Percentiles rank a stretch among this genome's conserved stretches.
phyloP scores from a whole-genome alignment of 2,888 invertebrate genomes.

The Lysandra coridon region DNA sequence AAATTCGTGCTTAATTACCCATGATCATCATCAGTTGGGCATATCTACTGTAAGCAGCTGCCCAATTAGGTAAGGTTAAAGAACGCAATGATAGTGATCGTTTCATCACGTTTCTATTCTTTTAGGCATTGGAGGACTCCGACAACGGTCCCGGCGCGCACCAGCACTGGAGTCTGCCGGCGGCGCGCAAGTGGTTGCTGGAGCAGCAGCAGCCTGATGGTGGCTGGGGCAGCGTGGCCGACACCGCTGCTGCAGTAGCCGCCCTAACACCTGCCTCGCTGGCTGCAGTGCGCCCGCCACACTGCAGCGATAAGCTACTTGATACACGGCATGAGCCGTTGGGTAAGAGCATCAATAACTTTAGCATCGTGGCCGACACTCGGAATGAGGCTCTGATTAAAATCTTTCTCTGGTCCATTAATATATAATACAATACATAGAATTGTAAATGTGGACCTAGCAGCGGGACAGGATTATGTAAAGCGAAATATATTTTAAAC shows the following conservation, averaged over 20 bases:
- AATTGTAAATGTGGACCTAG: too few relatives aligned
- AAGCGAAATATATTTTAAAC: too few relatives aligned
- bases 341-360: slow-evolving; percentile 53
- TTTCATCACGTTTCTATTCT: background rate
- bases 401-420: too few relatives aligned
- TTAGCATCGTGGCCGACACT: too few relatives aligned
- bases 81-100: background rate
- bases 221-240: slow-evolving; percentile 87
- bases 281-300: slow-evolving; percentile 83
- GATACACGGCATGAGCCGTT: slow-evolving; percentile 74
- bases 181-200: slow-evolving; percentile 87
- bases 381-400: too few relatives aligned
- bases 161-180: slow-evolving; percentile 88
- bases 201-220: slow-evolving; percentile 88
- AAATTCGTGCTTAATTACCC: too few relatives aligned
- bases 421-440: too few relatives aligned
- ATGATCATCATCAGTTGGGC: too few relatives aligned
- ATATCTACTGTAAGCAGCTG: background rate
- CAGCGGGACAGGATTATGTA: too few relatives aligned
- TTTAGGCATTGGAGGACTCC: slow-evolving; percentile 87
- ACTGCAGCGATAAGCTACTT: slow-evolving; percentile 77
- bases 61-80: too few relatives aligned
- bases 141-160: slow-evolving; percentile 80
- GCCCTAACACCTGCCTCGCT: slow-evolving; percentile 87
- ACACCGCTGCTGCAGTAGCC: slow-evolving; percentile 90